Evolutionary conservation across 1,140 invertebrate genomes (phyloP).

Genomic region (Leucophenga varia): DNA sequence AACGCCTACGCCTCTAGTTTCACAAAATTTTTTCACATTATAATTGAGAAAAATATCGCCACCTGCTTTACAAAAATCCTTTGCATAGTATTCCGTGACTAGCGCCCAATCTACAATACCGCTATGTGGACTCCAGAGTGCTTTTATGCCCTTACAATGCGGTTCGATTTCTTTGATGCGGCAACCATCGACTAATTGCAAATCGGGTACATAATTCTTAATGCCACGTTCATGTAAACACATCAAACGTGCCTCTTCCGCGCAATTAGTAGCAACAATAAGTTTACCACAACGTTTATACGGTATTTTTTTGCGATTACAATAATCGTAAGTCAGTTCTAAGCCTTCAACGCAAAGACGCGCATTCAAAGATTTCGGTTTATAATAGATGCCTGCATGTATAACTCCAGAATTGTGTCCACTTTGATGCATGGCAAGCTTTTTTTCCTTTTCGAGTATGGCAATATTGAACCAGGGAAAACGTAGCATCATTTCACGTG

Average conservation of each 20-base stretch:
- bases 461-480: slow-evolving; percentile 81
- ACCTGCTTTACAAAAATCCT: slow-evolving; percentile 79
- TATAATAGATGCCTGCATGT: slow-evolving; percentile 96
- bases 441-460: slow-evolving; percentile 90
- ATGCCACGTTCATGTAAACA: slow-evolving; percentile 79
- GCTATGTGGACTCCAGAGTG: slow-evolving; percentile 95
- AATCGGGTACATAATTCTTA: slow-evolving; percentile 84
- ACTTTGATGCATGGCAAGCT: slow-evolving; percentile 89
- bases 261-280: slow-evolving; percentile 79
- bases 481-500: slow-evolving; percentile 77
- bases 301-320: slow-evolving; percentile 83
- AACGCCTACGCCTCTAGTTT: slow-evolving; percentile 57
- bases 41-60: slow-evolving; percentile 82
- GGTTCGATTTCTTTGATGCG: slow-evolving; percentile 86
- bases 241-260: slow-evolving; percentile 70
- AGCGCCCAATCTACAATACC: slow-evolving; percentile 94
- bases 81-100: slow-evolving; percentile 81
- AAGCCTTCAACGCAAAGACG: slow-evolving; percentile 86
- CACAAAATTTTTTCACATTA: slow-evolving; percentile 60
- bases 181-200: slow-evolving; percentile 75
- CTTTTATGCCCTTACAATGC: slow-evolving; percentile 88
- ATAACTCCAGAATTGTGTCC: slow-evolving; percentile 88
- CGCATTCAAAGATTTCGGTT: slow-evolving; percentile 91
- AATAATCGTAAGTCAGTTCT: slow-evolving; percentile 85
- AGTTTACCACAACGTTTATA: slow-evolving; percentile 96